phyloP scores from a whole-genome alignment of 2,113 vertebrate species.

The Kobus ellipsiprymnus region DNA sequence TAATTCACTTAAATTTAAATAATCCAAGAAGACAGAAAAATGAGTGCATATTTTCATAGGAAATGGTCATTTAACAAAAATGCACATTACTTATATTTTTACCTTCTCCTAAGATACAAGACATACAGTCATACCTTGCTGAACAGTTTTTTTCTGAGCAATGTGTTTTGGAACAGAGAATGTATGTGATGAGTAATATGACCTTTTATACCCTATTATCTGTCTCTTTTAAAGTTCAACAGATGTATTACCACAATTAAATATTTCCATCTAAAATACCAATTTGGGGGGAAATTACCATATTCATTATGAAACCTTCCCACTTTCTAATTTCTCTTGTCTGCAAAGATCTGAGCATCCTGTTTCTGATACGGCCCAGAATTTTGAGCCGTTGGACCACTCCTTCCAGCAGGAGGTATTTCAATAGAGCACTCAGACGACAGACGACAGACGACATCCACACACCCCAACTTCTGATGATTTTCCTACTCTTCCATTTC shows the following conservation, averaged over 20 bases:
- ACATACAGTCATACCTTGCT: slow-evolving; percentile 6
- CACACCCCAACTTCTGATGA: not conserved
- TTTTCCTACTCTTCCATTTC: not conserved
- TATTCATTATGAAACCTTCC: slow-evolving; percentile 49
- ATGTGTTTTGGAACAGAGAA: slow-evolving; percentile 46
- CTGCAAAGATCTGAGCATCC: slow-evolving; percentile 19
- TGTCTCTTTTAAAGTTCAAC: slow-evolving; percentile 66
- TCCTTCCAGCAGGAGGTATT: not conserved
- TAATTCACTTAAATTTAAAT: slow-evolving; percentile 45
- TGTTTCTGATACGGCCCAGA: not conserved
- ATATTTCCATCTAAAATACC: slow-evolving; percentile 66
- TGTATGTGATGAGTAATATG: slow-evolving; percentile 62
- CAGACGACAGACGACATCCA: not conserved
- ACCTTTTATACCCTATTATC: slow-evolving; percentile 69
- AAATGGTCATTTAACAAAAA: slow-evolving; percentile 39
- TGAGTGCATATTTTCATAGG: slow-evolving; percentile 21
- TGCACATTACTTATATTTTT: slow-evolving; percentile 43
- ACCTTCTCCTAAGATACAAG: slow-evolving; percentile 21
- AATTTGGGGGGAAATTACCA: slow-evolving; percentile 62
- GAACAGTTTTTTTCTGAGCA: slow-evolving; percentile 36
- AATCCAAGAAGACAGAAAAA: slow-evolving; percentile 51
- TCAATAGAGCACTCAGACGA: not conserved
- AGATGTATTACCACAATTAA: slow-evolving; percentile 66
- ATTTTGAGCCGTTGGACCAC: not conserved
- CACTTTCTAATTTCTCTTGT: slow-evolving; percentile 41